These are phyloP conservation scores for Julus scanicus DNA, from an alignment of 2,888 invertebrate species.

Conservation along the genomic window DNA sequence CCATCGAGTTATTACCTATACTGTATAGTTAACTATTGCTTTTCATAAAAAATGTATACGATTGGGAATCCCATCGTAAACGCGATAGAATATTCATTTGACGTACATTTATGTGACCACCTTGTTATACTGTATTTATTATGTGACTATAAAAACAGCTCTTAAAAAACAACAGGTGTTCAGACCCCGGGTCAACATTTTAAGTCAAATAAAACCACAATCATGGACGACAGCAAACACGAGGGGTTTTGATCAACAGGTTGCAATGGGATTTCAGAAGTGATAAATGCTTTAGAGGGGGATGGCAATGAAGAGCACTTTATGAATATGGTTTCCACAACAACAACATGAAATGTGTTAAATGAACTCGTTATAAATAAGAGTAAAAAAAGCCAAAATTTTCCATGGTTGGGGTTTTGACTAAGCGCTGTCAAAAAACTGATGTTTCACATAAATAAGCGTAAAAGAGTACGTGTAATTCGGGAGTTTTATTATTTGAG, in stretches of 20 bases:
- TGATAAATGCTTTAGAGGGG: background rate
- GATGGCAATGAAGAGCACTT: background rate
- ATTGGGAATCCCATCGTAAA: slow-evolving; percentile 13
- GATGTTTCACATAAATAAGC: too few species aligned
- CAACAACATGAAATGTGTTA: too few species aligned
- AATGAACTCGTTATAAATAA: too few species aligned
- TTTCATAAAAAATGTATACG: background rate
- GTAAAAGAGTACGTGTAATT: too few species aligned
- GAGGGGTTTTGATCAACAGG: slow-evolving; percentile 26
- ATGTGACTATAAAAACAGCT: background rate
- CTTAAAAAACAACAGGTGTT: slow-evolving; percentile 33
- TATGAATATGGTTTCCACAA: background rate
- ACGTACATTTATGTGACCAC: background rate
- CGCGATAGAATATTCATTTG: background rate
- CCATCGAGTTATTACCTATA: too few species aligned
- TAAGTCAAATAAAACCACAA: background rate
- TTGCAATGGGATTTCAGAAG: background rate
- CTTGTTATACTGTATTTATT: background rate
- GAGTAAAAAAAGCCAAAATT: too few species aligned
- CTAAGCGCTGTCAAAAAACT: too few species aligned
- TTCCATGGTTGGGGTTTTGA: too few species aligned
- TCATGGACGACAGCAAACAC: slow-evolving; percentile 10
- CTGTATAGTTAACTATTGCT: too few species aligned
- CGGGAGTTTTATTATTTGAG: too few species aligned
- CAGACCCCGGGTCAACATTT: slow-evolving; percentile 3